Conservation (phyloP, 1,140 invertebrate genomes). For the Caenorhabditis remanei region DNA sequence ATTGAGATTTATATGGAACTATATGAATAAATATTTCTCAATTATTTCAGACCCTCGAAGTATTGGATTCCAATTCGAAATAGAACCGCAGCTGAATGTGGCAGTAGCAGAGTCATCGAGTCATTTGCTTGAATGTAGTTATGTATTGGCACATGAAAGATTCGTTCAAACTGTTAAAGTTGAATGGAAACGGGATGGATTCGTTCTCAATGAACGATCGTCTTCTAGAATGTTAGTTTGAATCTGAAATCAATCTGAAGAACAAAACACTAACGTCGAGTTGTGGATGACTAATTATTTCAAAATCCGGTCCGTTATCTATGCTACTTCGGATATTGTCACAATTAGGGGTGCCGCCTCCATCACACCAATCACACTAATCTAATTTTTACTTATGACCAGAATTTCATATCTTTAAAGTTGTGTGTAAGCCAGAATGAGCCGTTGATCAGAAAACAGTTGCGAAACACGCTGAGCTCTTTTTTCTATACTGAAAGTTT, state of each 20-base stretch:
- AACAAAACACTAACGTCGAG: too few relatives aligned
- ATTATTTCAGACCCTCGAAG: conserved; percentile 38
- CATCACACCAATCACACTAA: too few relatives aligned
- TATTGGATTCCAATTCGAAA: conserved; percentile 57
- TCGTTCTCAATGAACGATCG: neutral
- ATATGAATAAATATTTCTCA: neutral
- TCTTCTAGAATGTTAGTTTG: conserved; percentile 42
- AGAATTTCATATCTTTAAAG: neutral
- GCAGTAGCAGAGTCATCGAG: conserved; percentile 8
- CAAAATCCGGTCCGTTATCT: too few relatives aligned
- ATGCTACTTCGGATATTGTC: too few relatives aligned
- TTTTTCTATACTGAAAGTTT: neutral
- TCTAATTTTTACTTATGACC: too few relatives aligned
- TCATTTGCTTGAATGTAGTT: conserved; percentile 31
- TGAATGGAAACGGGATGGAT: conserved; percentile 45
- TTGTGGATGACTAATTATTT: too few relatives aligned
- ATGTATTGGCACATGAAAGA: conserved; percentile 35
- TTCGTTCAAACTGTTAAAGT: neutral
- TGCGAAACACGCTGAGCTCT: neutral
- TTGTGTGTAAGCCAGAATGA: neutral
- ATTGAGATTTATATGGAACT: too few relatives aligned
- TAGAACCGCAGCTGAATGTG: conserved; percentile 28
- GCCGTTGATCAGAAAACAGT: neutral
- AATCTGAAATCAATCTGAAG: neutral
- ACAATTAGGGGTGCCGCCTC: too few relatives aligned